A percentile compares a stretch with the other conserved stretches of the same genome.
Conservation (phyloP, 2,888 invertebrate genomes). For the Nudaria mundana region DNA sequence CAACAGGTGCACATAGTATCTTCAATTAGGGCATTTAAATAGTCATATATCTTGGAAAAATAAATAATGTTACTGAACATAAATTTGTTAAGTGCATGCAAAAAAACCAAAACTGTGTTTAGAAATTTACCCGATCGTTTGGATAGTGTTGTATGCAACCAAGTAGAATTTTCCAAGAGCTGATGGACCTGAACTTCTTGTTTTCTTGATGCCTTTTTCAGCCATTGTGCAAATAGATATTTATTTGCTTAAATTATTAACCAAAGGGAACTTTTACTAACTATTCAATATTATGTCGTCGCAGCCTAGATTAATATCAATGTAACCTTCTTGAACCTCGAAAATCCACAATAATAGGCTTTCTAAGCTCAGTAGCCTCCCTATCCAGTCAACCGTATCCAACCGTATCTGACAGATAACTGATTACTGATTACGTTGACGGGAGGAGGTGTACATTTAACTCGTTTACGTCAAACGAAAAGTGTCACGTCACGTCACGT, state of each 20-base stretch:
- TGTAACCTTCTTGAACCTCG: no score
- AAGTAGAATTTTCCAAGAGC: constrained; percentile 83
- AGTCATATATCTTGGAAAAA: background rate
- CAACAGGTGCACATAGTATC: background rate
- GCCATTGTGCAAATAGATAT: constrained; percentile 30
- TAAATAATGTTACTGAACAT: no score
- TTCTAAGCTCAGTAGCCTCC: no score
- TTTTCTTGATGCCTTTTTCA: constrained; percentile 46
- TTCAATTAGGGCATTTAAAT: background rate
- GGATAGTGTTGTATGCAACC: constrained; percentile 85
- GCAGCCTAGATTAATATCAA: background rate
- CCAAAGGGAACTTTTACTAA: background rate
- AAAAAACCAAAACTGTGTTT: no score
- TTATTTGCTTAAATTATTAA: background rate
- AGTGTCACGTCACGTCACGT: no score
- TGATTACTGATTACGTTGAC: no score
- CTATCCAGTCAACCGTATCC: no score
- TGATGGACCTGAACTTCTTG: constrained; percentile 71
- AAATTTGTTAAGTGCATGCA: no score
- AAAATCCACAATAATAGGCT: no score
- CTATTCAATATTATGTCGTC: background rate
- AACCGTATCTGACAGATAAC: background rate
- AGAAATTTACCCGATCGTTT: constrained; percentile 87
- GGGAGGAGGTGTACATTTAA: no score
- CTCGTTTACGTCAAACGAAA: constrained; percentile 1